A percentile compares a stretch with the other conserved stretches of the same genome.
phyloP scores from a whole-genome alignment of 1,140 invertebrate species.

The Lysiphlebus fabarum region DNA sequence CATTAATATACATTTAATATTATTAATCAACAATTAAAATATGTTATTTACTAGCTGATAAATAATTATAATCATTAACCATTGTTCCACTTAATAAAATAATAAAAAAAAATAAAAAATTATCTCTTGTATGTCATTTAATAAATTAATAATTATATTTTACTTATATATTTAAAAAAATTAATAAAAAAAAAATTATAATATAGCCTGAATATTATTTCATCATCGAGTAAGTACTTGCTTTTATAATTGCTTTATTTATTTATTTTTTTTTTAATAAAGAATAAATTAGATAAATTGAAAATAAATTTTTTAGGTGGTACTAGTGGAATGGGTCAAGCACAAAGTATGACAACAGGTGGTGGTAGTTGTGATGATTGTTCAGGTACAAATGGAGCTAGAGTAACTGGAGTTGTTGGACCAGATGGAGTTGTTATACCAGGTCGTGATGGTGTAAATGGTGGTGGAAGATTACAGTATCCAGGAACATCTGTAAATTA shows the following conservation, averaged over 20 bases:
- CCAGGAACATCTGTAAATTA: conserved; percentile 2
- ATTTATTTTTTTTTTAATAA: too few relatives aligned
- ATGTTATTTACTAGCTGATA: too few relatives aligned
- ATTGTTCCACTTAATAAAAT: background rate
- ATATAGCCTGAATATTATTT: background rate
- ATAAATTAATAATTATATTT: conserved; percentile 12
- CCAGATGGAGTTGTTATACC: conserved; percentile 12
- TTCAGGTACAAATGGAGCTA: conserved; percentile 30
- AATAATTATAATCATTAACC: too few relatives aligned
- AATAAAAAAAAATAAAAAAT: conserved; percentile 7
- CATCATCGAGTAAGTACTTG: too few relatives aligned
- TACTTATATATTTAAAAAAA: background rate
- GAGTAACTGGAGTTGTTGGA: conserved; percentile 4
- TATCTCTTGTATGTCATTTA: conserved; percentile 1
- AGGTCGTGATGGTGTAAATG: conserved; percentile 13
- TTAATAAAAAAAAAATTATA: background rate
- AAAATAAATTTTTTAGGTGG: conserved; percentile 56
- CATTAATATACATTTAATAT: conserved; percentile 16
- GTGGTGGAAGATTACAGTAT: conserved; percentile 11
- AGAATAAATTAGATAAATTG: background rate
- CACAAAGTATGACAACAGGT: conserved; percentile 65
- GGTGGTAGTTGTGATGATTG: conserved; percentile 50
- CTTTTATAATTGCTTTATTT: too few relatives aligned
- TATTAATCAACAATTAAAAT: conserved; percentile 4
- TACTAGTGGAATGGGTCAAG: conserved; percentile 74